phyloP scores from a whole-genome alignment of 2,113 vertebrate species.

The Tangachromis dhanisi region DNA sequence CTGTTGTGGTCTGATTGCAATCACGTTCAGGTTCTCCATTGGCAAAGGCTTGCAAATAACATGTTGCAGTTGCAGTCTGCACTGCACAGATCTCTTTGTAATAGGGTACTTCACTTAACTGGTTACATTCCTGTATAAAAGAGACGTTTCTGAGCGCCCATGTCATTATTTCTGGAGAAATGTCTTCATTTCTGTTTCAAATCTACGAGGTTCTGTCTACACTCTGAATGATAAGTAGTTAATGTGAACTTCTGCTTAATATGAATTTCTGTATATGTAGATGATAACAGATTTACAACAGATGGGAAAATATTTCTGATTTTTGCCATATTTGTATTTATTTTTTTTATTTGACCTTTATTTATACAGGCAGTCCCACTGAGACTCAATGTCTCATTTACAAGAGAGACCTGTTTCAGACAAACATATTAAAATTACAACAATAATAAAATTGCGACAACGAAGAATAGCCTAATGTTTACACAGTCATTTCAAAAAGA shows the following conservation, averaged over 20 bases:
- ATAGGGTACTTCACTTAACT: background rate
- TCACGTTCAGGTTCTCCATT: background rate
- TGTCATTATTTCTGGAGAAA: background rate
- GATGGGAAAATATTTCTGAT: background rate
- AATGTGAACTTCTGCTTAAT: background rate
- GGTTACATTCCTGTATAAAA: background rate
- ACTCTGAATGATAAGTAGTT: background rate
- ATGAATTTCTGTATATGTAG: background rate
- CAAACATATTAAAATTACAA: background rate
- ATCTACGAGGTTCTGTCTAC: background rate
- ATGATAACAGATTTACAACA: background rate
- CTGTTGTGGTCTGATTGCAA: background rate
- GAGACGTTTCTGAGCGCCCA: fast-evolving
- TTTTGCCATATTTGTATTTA: background rate
- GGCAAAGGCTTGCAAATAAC: background rate
- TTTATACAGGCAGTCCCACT: background rate
- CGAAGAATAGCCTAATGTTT: background rate
- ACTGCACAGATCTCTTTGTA: background rate
- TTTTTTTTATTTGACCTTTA: background rate
- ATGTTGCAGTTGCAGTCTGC: background rate
- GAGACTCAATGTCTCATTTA: background rate
- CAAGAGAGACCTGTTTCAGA: background rate
- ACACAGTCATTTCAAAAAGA: background rate
- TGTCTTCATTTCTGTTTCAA: background rate
- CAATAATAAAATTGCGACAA: background rate